A percentile compares a stretch with the other conserved stretches of the same genome.
These are phyloP conservation scores for Sphinx pinastri DNA, from an alignment of 2,888 invertebrate genomes.

Conservation along the genomic window DNA sequence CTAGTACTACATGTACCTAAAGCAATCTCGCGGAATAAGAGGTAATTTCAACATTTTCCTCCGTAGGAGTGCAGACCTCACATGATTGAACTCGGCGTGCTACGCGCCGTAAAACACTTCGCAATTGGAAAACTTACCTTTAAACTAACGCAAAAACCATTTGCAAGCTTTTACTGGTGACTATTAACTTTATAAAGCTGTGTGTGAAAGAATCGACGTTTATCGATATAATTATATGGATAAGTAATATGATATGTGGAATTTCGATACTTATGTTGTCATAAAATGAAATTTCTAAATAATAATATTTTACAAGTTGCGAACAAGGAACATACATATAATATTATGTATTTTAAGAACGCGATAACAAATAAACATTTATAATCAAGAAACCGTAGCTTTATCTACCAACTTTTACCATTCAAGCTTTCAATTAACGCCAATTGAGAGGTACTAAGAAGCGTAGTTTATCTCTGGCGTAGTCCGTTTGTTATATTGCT, in stretches of 20 bases:
- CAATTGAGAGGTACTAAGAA: slow-evolving; percentile 20
- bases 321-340: no score
- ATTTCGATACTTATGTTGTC: no score
- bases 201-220: background rate
- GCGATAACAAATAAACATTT: background rate
- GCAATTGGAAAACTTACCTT: background rate
- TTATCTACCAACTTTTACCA: background rate
- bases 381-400: background rate
- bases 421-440: slow-evolving; percentile 20
- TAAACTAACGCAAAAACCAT: slow-evolving; percentile 4
- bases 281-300: no score
- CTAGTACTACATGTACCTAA: background rate
- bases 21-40: background rate
- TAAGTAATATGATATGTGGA: no score
- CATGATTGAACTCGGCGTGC: slow-evolving; percentile 23
- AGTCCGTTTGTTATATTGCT: slow-evolving; percentile 23
- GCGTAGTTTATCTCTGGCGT: slow-evolving; percentile 20
- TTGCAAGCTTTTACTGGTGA: background rate
- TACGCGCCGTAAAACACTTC: background rate
- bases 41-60: background rate
- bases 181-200: background rate
- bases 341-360: no score
- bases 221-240: background rate
- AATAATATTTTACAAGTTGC: no score
- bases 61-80: background rate